Conservation (phyloP, 2,797 vertebrate genomes). For the Octomys mimax region DNA sequence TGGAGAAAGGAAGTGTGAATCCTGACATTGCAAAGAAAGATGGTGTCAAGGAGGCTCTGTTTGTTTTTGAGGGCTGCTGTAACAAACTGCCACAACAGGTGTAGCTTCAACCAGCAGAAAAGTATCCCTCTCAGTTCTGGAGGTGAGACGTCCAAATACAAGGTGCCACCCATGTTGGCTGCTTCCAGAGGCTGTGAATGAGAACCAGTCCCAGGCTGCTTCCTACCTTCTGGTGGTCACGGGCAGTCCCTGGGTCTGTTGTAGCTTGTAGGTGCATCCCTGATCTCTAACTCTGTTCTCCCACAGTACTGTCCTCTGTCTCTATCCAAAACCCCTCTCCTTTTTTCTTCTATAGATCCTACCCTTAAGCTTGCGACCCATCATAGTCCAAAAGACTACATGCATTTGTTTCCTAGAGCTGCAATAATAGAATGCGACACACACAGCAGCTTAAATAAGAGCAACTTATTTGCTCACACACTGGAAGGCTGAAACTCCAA, state of each 20-base stretch:
- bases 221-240: background rate
- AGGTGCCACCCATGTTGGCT: background rate
- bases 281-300: background rate
- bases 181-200: background rate
- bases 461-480: background rate
- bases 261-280: background rate
- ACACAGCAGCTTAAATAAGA: background rate
- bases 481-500: background rate
- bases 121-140: background rate
- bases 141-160: background rate
- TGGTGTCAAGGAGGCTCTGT: background rate
- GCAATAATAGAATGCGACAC: background rate
- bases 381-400: background rate
- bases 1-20: background rate
- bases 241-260: too few relatives aligned
- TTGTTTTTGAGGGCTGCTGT: background rate
- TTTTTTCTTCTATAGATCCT: background rate
- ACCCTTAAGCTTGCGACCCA: too few relatives aligned
- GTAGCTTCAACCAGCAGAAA: background rate
- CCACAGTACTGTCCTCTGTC: background rate
- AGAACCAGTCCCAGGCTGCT: background rate
- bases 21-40: background rate
- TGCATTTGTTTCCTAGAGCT: background rate
- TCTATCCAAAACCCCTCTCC: background rate
- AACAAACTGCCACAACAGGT: background rate